These are phyloP conservation scores for Margarornis squamiger DNA, from an alignment of 2,797 vertebrate genomes.

Conservation along the genomic window DNA sequence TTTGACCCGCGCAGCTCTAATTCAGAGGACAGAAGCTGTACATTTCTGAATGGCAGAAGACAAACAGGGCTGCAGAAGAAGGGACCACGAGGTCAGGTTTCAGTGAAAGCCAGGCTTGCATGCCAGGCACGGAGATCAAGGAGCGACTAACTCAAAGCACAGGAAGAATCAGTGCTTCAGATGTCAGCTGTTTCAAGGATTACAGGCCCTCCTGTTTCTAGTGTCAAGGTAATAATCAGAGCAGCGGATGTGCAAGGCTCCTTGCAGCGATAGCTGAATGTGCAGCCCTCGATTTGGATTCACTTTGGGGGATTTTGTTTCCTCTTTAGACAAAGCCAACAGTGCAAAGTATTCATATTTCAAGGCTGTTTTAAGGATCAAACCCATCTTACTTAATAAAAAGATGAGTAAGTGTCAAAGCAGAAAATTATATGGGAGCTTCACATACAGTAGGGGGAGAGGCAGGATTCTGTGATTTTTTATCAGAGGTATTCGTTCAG, in stretches of 20 bases:
- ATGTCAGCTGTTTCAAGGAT: conserved; percentile 41
- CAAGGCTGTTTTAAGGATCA: conserved; percentile 57
- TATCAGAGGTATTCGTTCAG: background rate
- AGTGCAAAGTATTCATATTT: background rate
- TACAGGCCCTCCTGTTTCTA: background rate
- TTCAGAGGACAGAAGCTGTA: conserved; percentile 18
- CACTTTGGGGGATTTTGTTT: conserved; percentile 48
- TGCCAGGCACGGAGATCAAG: conserved; percentile 26
- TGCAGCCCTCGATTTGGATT: background rate
- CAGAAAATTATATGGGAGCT: conserved; percentile 59
- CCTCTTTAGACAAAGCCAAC: conserved; percentile 55
- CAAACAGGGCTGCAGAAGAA: conserved; percentile 28
- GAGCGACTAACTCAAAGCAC: conserved; percentile 37
- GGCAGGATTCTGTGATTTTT: background rate
- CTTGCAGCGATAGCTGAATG: background rate
- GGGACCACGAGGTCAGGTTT: conserved; percentile 29
- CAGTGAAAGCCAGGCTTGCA: conserved; percentile 36
- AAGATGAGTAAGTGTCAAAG: conserved; percentile 51
- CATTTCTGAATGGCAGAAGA: conserved; percentile 3
- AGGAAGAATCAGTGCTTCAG: conserved; percentile 25
- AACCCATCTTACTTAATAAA: conserved; percentile 52
- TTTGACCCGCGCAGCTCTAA: conserved; percentile 23
- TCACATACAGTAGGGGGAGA: conserved; percentile 6
- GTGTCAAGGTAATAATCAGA: conserved; percentile 56
- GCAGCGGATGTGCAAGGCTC: background rate